These are phyloP conservation scores for Melolontha melolontha DNA, from an alignment of 2,888 invertebrate species.

Conservation along the genomic window DNA sequence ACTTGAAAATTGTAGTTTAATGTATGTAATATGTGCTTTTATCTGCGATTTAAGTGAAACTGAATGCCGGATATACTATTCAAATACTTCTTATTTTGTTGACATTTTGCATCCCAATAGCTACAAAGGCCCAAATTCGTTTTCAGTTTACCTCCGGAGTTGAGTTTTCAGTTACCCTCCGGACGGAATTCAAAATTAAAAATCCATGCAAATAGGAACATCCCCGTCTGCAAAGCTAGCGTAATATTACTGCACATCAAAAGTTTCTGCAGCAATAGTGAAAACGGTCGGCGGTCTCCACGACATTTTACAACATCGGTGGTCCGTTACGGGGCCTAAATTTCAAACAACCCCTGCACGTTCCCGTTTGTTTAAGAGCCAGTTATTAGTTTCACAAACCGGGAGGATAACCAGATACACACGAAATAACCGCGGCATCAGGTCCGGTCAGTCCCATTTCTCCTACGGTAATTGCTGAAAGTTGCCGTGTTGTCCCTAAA, in stretches of 20 bases:
- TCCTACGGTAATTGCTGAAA: slow-evolving; percentile 15
- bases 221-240: slow-evolving; percentile 22
- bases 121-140: slow-evolving; percentile 7
- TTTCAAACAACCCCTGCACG: slow-evolving; percentile 18
- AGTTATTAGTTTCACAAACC: slow-evolving; percentile 32
- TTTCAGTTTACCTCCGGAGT: slow-evolving; percentile 35
- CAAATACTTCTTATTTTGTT: background rate
- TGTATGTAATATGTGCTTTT: too few relatives aligned
- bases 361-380: slow-evolving; percentile 32
- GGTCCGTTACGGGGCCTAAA: slow-evolving; percentile 1
- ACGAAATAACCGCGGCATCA: slow-evolving; percentile 14
- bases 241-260: slow-evolving; percentile 20
- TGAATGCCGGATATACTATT: background rate
- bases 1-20: too few relatives aligned
- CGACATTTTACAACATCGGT: slow-evolving; percentile 20
- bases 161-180: slow-evolving; percentile 37
- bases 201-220: slow-evolving; percentile 46
- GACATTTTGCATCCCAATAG: background rate
- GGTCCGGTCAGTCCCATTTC: slow-evolving; percentile 5
- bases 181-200: slow-evolving; percentile 48
- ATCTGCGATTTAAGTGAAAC: background rate
- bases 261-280: slow-evolving; percentile 28
- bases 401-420: background rate
- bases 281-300: slow-evolving; percentile 14
- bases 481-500: background rate